These are phyloP conservation scores for Condylostylus longicornis DNA, from an alignment of 1,140 invertebrate species.

Conservation along the genomic window DNA sequence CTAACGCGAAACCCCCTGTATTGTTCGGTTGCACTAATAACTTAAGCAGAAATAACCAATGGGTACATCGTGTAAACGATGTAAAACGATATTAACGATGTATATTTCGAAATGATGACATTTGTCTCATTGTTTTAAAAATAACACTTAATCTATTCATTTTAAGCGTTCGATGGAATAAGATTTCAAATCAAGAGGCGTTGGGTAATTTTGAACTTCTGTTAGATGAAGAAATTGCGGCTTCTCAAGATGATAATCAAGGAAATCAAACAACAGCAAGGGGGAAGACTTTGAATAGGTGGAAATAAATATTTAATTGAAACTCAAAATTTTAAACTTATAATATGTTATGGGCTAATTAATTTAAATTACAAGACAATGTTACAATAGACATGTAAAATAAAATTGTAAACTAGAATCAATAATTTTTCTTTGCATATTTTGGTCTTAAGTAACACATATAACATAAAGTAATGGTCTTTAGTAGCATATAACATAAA, in stretches of 20 bases:
- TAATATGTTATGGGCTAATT: too few relatives aligned
- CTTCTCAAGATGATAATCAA: slow-evolving; percentile 38
- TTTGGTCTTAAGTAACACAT: too few relatives aligned
- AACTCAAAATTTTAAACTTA: too few relatives aligned
- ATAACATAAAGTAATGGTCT: too few relatives aligned
- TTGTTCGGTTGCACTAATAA: too few relatives aligned
- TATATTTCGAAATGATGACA: slow-evolving; percentile 8
- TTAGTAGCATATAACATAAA: too few relatives aligned
- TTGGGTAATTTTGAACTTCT: slow-evolving; percentile 80
- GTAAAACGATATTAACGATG: background rate
- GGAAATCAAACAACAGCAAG: slow-evolving; percentile 14
- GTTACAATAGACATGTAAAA: too few relatives aligned
- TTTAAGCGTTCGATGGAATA: slow-evolving; percentile 74
- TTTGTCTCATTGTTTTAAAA: slow-evolving; percentile 8
- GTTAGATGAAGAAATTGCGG: slow-evolving; percentile 65
- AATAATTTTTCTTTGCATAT: too few relatives aligned
- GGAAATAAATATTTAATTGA: too few relatives aligned
- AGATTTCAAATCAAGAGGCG: slow-evolving; percentile 60
- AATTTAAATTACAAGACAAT: too few relatives aligned
- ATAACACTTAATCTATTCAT: slow-evolving; percentile 7
- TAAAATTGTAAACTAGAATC: too few relatives aligned
- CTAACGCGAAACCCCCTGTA: too few relatives aligned
- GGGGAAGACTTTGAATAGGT: slow-evolving; percentile 12
- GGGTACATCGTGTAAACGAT: background rate
- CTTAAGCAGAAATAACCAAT: background rate